These are phyloP conservation scores for Austrolebias charrua DNA, from an alignment of 2,797 vertebrate genomes.

Conservation along the genomic window DNA sequence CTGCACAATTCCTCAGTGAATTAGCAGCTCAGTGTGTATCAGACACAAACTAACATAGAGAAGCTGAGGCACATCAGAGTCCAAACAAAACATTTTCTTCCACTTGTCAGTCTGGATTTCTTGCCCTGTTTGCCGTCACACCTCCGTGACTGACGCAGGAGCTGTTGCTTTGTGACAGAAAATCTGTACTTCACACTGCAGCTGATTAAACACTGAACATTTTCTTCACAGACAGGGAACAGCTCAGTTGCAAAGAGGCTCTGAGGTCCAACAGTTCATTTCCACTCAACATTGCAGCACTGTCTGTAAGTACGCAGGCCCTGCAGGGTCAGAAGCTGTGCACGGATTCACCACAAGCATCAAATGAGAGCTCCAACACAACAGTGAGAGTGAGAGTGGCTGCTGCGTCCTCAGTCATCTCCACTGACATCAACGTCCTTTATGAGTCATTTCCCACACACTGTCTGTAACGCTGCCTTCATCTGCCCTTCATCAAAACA, in stretches of 20 bases:
- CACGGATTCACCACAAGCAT: no score
- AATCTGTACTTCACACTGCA: slow-evolving; percentile 26
- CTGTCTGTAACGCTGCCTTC: slow-evolving; percentile 3
- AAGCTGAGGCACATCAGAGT: not conserved
- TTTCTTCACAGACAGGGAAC: slow-evolving; percentile 9
- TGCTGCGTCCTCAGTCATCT: no score
- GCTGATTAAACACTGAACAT: slow-evolving; percentile 30
- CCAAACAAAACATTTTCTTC: slow-evolving; percentile 4
- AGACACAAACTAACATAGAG: no score
- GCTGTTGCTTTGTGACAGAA: slow-evolving; percentile 16
- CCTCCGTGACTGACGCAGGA: slow-evolving; percentile 22
- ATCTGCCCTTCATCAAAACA: slow-evolving; percentile 1
- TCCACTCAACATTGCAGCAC: slow-evolving; percentile 11
- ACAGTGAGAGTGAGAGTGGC: no score
- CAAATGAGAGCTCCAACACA: no score
- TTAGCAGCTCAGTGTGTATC: no score
- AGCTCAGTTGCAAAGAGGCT: slow-evolving; percentile 13
- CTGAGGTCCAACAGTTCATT: slow-evolving; percentile 21
- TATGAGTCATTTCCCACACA: no score
- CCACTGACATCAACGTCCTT: no score
- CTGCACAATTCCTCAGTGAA: no score
- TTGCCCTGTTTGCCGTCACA: slow-evolving; percentile 5
- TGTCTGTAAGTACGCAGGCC: slow-evolving; percentile 8
- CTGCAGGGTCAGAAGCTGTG: slow-evolving; percentile 1
- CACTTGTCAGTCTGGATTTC: not conserved